Base-by-base conservation (phyloP, 2,113 vertebrate genomes). In the Protobothrops flavoviridis region DNA sequence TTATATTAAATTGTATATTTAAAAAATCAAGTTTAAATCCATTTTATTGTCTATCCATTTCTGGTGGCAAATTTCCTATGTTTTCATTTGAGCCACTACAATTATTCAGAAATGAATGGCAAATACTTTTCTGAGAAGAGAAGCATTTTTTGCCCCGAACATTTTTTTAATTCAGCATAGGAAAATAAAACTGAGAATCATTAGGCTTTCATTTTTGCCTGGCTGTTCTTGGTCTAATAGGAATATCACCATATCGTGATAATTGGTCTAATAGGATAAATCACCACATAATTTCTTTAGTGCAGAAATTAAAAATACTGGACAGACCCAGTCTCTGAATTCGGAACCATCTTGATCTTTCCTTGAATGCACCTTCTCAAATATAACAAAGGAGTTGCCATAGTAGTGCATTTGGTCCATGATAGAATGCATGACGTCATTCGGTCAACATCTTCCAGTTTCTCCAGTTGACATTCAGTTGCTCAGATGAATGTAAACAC, bases 391-490 rank as follows among this genome's bases (percentile, higher is more conserved):
- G 15, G 43, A 0, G 4, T 85, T 87, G 91, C 94, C 91, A 90
- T 1, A 88, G 94, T 90, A 93, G 10, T 1, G 56, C 0, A 3
- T 12, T 48, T 85, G 33, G 93, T 85, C 90, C 55, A 0, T 5
- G 2, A 64, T 2, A 53, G 92, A 55, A 17, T 2, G n/a, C 9
- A 17, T 50, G 91, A 53, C 90, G 90, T 91, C 74, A 53, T 74
- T 93, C 9, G 12, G 17, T 0, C 0, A 11, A 0, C 26, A 55
- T 64, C 0, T 0, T 1, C 9, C 11, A 0, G 26, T 3, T 12
- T 13, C 26, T 48, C 90, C 43, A 59, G 23, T 29, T 85, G 1
- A 45, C 13, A 87, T 12, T 91, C 23, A 45, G 50, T n/a, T 93
- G 1, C 88, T 89, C 1, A 0, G 12, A 0, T 1, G 33, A 94